Base-by-base conservation (phyloP, 1,140 invertebrate genomes). In the Hyposmocoma kahamanoa region DNA sequence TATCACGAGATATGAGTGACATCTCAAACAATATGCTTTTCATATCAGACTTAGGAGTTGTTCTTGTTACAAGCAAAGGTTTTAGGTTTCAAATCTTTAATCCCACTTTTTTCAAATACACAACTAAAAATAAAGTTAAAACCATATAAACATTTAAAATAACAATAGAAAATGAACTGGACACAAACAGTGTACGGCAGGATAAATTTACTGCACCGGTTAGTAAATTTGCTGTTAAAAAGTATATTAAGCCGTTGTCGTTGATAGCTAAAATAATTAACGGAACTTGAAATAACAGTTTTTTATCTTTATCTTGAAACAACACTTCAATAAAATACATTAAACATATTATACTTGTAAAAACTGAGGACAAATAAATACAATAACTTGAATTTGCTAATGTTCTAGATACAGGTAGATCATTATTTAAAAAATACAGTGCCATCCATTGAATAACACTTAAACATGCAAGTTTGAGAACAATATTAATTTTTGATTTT, bases 171-270 rank as follows among this genome's bases (percentile, higher is more conserved):
- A 53, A 26, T 5, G 60, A 24, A 10, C 71, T 53, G 18, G 81
- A 64, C 3, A 90, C 65, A 34, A 88, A 80, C 41, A 92, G 67
- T 30, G 93, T 93, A 53, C 89, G 79, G 10, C 94, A 75, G 19
- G 74, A 75, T 59, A 94, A 79, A 86, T 97, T 97, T 10, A 97
- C 85, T 19, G 91, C 46, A 28, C 95, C 95, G 18, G 95, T 97
- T 8, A 93, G 67, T 15, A 97, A 26, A 87, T 97, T 97, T 2
- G 90, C 89, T 1, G 93, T 28, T 28, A 97, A 74, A 76, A 97
- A 97, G 71, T 93, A 95, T 13, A 89, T 54, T 21, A 97, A 77
- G 9, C 92, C 93, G 84, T 95, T 95, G 42, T 89, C 89, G 83
- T 93, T 94, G 21, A 95, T 87, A 30, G 89, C 88, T 62, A 90